phyloP scores from a whole-genome alignment of 2,888 invertebrate genomes.

The Sisyra terminalis region DNA sequence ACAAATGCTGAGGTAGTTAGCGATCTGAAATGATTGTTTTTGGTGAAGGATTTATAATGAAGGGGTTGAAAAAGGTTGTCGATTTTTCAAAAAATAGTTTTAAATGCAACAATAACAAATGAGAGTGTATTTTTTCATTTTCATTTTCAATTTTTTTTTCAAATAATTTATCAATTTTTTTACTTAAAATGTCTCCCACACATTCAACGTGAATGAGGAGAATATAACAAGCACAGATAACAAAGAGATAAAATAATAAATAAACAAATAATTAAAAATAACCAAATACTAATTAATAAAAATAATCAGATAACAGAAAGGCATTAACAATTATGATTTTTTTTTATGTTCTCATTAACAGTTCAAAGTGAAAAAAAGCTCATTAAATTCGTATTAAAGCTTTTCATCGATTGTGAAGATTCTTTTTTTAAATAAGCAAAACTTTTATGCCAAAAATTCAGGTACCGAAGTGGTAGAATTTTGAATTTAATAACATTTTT shows the following conservation, averaged over 20 bases:
- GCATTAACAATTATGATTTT: neutral
- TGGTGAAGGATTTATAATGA: too few relatives aligned
- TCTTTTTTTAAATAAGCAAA: too few relatives aligned
- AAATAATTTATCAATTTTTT: neutral
- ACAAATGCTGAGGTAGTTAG: too few relatives aligned
- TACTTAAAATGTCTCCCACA: too few relatives aligned
- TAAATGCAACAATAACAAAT: conserved; percentile 2
- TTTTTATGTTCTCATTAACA: neutral
- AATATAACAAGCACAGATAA: conserved; percentile 8
- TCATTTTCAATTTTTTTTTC: neutral
- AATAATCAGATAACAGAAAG: conserved; percentile 1
- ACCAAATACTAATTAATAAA: neutral
- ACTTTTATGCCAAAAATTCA: too few relatives aligned
- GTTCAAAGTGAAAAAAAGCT: neutral
- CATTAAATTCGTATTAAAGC: too few relatives aligned
- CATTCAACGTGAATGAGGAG: too few relatives aligned
- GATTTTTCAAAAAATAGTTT: neutral
- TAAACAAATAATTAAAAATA: neutral
- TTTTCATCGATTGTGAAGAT: too few relatives aligned
- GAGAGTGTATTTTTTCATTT: neutral
- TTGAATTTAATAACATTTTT: too few relatives aligned
- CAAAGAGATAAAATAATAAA: neutral
- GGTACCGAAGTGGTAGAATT: too few relatives aligned
- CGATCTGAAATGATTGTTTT: too few relatives aligned
- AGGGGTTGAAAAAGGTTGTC: too few relatives aligned